Evolutionary conservation across 1,140 invertebrate genomes (phyloP).

Genomic region (Drosophila setifemur): DNA sequence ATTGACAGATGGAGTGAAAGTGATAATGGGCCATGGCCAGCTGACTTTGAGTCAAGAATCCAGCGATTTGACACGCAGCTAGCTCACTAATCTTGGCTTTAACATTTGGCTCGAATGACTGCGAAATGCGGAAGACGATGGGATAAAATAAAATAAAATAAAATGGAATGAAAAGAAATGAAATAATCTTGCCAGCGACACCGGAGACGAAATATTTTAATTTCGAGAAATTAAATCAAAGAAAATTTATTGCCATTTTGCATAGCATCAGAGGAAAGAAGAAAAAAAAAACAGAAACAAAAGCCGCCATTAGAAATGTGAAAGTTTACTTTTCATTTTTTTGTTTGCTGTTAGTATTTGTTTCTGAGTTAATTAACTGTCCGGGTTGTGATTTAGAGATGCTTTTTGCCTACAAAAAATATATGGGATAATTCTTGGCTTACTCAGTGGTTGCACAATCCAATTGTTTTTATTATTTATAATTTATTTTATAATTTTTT

Average conservation of each 20-base stretch:
- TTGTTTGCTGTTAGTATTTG: constrained; percentile 11
- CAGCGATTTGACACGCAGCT: constrained; percentile 60
- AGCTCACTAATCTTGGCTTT: constrained; percentile 30
- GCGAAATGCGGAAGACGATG: constrained; percentile 66
- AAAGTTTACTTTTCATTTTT: constrained; percentile 76
- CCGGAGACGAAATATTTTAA: constrained; percentile 38
- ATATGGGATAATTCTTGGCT: constrained; percentile 22
- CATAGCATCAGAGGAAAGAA: constrained; percentile 30
- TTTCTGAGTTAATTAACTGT: constrained; percentile 63
- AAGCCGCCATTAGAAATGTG: constrained; percentile 65
- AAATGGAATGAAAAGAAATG: constrained; percentile 7
- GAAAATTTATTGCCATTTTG: constrained; percentile 67
- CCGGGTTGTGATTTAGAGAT: constrained; percentile 24
- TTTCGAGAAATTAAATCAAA: constrained; percentile 71
- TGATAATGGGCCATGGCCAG: constrained; percentile 26
- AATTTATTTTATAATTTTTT: not conserved
- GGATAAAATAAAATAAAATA: constrained; percentile 6
- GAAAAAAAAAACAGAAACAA: constrained; percentile 24
- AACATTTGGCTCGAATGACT: constrained; percentile 34
- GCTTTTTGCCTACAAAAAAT: not conserved
- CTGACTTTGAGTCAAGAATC: constrained; percentile 42
- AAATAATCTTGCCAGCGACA: constrained; percentile 20
- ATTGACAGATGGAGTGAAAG: constrained; percentile 59
- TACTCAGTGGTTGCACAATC: constrained; percentile 10
- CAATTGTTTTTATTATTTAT: not conserved